Conservation (phyloP, 2,113 vertebrate genomes). For the Rhinolophus ferrumequinum region DNA sequence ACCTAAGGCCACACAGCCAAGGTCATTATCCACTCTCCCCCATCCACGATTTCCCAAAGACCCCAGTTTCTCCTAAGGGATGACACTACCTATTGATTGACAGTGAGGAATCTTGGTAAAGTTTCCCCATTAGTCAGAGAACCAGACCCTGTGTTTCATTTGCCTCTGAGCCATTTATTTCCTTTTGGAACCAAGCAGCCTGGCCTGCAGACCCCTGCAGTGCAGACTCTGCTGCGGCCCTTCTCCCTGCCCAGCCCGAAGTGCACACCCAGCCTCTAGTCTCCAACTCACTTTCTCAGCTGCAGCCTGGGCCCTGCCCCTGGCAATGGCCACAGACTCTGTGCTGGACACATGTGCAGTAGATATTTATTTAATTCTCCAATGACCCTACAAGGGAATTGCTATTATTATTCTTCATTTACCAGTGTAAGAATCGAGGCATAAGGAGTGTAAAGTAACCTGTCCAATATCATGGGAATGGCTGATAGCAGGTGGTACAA, state of each 20-base stretch:
- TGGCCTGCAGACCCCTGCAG: too few species aligned
- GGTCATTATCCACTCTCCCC: neutral
- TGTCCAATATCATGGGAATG: neutral
- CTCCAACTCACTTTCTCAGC: neutral
- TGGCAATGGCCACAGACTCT: neutral
- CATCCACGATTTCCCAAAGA: neutral
- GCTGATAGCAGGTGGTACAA: neutral
- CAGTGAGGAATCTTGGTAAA: neutral
- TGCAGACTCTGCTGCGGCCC: too few species aligned
- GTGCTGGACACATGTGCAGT: neutral
- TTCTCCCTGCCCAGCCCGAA: neutral
- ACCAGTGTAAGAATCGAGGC: neutral
- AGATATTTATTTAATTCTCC: neutral
- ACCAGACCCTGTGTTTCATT: neutral
- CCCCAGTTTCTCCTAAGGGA: neutral
- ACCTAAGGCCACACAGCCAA: neutral
- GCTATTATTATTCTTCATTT: neutral
- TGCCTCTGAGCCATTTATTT: neutral
- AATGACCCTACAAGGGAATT: neutral
- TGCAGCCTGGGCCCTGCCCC: neutral
- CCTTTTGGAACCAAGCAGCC: neutral
- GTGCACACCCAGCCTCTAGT: neutral
- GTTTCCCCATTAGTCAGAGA: neutral
- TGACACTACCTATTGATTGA: neutral
- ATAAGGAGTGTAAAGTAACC: neutral